Percentiles rank a stretch among this genome's conserved stretches.
Conservation (phyloP, 2,113 vertebrate genomes). For the Litocranius walleri region DNA sequence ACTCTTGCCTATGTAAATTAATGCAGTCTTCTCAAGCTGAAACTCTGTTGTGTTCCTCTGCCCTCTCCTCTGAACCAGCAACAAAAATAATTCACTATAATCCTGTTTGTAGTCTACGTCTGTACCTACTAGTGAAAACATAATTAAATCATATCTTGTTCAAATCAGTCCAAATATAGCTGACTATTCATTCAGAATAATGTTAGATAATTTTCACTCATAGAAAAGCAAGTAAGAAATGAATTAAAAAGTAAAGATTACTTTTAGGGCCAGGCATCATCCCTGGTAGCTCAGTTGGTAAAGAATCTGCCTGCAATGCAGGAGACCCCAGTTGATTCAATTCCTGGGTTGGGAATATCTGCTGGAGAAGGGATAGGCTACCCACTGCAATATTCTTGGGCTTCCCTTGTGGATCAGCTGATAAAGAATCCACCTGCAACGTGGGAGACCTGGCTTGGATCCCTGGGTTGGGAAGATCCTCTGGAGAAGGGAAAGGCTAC, state of each 20-base stretch:
- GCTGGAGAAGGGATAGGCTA: background rate
- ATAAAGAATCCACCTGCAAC: background rate
- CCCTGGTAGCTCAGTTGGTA: background rate
- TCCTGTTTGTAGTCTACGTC: background rate
- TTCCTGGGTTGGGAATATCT: background rate
- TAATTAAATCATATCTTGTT: background rate
- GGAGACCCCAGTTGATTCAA: background rate
- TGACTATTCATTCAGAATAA: background rate
- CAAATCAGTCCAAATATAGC: background rate
- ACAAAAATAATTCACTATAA: background rate
- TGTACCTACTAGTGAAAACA: background rate
- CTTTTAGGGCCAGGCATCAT: background rate
- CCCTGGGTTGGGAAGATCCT: background rate
- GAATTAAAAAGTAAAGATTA: background rate
- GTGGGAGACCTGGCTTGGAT: background rate
- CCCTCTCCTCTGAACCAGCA: background rate
- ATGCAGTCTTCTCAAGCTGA: background rate
- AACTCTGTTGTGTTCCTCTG: background rate
- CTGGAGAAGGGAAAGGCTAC: background rate
- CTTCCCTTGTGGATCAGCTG: background rate
- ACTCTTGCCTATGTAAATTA: background rate
- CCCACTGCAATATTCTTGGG: background rate
- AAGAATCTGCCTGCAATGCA: background rate
- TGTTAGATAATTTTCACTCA: background rate
- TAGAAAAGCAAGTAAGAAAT: slow-evolving; percentile 24